A percentile compares a stretch with the other conserved stretches of the same genome.
phyloP scores from a whole-genome alignment of 2,797 vertebrate genomes.

The Myripristis murdjan region DNA sequence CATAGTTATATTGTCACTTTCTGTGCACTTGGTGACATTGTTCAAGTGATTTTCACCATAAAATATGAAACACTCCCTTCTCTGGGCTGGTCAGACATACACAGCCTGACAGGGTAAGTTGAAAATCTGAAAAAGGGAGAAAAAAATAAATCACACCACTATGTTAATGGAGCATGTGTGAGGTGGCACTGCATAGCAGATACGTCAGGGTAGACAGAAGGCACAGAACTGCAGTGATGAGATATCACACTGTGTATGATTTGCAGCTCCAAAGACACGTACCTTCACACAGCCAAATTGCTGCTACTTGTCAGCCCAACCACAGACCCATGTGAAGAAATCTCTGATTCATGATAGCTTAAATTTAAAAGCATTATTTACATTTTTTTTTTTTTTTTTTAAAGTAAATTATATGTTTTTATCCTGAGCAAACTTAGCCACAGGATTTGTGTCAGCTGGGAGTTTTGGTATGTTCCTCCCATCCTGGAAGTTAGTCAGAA shows the following conservation, averaged over 20 bases:
- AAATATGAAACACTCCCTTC: too few species aligned
- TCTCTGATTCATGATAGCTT: background rate
- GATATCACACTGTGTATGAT: slow-evolving; percentile 78
- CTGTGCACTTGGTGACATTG: too few species aligned
- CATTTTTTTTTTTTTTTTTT: background rate
- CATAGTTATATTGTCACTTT: too few species aligned
- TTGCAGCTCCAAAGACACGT: slow-evolving; percentile 70
- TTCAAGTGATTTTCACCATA: too few species aligned
- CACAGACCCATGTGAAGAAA: slow-evolving; percentile 32
- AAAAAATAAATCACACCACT: slow-evolving; percentile 37
- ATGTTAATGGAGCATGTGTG: slow-evolving; percentile 37
- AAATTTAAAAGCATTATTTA: background rate
- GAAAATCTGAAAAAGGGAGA: background rate
- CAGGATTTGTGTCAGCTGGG: slow-evolving; percentile 36
- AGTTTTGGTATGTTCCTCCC: slow-evolving; percentile 35
- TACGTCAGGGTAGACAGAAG: slow-evolving; percentile 65
- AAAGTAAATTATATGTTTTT: slow-evolving; percentile 12
- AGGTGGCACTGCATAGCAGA: slow-evolving; percentile 48
- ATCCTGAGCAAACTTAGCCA: slow-evolving; percentile 46
- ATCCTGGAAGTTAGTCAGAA: slow-evolving; percentile 48
- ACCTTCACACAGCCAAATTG: slow-evolving; percentile 42
- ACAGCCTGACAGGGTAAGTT: background rate
- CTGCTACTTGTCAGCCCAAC: slow-evolving; percentile 42
- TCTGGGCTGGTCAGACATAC: background rate
- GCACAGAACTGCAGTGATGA: slow-evolving; percentile 55